Base-by-base conservation (phyloP, 2,113 vertebrate species). In the Phrynosoma platyrhinos region DNA sequence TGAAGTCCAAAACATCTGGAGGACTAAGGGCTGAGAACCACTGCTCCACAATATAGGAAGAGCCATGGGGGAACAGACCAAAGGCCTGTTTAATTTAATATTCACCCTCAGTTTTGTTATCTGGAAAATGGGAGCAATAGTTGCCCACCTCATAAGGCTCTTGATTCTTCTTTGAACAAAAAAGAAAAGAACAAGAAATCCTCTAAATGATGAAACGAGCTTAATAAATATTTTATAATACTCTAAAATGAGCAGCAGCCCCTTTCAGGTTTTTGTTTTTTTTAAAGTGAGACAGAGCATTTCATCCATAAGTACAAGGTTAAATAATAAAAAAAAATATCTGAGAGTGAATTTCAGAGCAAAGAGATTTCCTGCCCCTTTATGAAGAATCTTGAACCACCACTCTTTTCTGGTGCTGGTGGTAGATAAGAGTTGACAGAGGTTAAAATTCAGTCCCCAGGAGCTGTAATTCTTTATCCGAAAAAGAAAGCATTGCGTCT, bases 281-380 rank as follows among this genome's bases (percentile, higher is more conserved):
- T 52, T 40, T 47, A 0, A 62, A 32, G 42, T 30, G 20, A 23
- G 40, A 30, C 71, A 77, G 20, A 36, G 36, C 42, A 55, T 30
- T 6, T 71, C 30, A 53, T 25, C 14, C 8, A 23, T 36, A 40
- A 58, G 47, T 21, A 27, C 32, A 53, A 69, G 62, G 36, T 77
- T 66, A 55, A 66, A 87, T 82, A 14, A 18, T n/a, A 69, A 40
- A 77, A 27, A 87, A 87, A n/a, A n/a, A n/a, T n/a, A n/a, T n/a
- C n/a, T 5, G 14, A 36, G 23, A 55, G 64, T 58, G 30, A 82
- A 64, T 66, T 53, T 20, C 80, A 32, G 2, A 4, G 74, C 71
- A 32, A 68, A 83, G 30, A 47, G 9, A 68, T 30, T 5, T 76
- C 64, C 10, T 1, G 5, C 55, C 6, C 64, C 27, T 30, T 9